phyloP scores from a whole-genome alignment of 2,797 vertebrate species.

The Chelon labrosus region DNA sequence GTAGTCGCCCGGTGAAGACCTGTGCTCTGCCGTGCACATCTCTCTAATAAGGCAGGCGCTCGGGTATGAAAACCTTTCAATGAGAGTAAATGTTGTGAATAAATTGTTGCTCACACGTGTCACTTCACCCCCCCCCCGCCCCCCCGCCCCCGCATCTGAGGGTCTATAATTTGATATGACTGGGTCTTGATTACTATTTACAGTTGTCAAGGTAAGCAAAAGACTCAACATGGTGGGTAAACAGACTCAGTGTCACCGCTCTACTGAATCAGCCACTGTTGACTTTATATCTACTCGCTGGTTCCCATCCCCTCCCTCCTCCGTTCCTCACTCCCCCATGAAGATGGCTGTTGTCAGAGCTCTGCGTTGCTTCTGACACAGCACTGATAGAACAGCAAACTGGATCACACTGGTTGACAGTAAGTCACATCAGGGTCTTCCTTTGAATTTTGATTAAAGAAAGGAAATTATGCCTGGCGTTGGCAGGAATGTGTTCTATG shows the following conservation, averaged over 20 bases:
- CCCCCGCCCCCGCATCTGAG: slow-evolving; percentile 8
- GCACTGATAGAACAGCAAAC: slow-evolving; percentile 41
- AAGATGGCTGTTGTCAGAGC: slow-evolving; percentile 54
- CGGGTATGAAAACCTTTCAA: slow-evolving; percentile 41
- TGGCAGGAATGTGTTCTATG: slow-evolving; percentile 30
- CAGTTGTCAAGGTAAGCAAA: slow-evolving; percentile 64
- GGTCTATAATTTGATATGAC: slow-evolving; percentile 68
- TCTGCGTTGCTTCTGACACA: slow-evolving; percentile 32
- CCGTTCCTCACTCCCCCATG: slow-evolving; percentile 1
- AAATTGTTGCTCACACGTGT: slow-evolving; percentile 53
- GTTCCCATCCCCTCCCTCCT: slow-evolving; percentile 9
- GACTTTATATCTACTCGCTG: slow-evolving; percentile 51
- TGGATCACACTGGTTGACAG: slow-evolving; percentile 36
- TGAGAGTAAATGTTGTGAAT: slow-evolving; percentile 48
- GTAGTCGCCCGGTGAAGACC: slow-evolving; percentile 21
- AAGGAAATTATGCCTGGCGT: slow-evolving; percentile 19
- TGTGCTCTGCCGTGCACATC: slow-evolving; percentile 19
- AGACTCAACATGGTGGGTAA: slow-evolving; percentile 59
- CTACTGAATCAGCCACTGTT: slow-evolving; percentile 53
- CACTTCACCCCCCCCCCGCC: slow-evolving; percentile 12
- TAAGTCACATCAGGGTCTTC: slow-evolving; percentile 41
- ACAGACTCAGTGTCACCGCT: slow-evolving; percentile 58
- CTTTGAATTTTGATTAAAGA: slow-evolving; percentile 51
- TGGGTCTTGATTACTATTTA: slow-evolving; percentile 71
- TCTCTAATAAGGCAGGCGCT: slow-evolving; percentile 42